phyloP scores from a whole-genome alignment of 92 coral and sea anemone genomes.

The Phenganax stokvisi region DNA sequence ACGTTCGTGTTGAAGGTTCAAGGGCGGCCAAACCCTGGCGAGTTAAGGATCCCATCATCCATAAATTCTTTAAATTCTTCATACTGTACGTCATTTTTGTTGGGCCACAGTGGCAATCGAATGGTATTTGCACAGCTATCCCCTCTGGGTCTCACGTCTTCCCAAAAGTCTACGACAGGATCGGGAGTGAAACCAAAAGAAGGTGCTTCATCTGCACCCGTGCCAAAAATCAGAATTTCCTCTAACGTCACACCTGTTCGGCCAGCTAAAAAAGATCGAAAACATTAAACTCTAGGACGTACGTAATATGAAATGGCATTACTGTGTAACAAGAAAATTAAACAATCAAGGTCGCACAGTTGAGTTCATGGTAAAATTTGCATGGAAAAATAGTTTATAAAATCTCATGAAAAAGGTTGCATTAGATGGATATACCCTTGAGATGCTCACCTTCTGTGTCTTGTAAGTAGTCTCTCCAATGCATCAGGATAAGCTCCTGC shows the following conservation, averaged over 20 bases:
- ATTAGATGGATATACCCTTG: not conserved
- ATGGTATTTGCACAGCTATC: constrained; percentile 47
- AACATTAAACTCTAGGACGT: not conserved
- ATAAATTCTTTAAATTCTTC: constrained; percentile 42
- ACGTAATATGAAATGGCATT: not conserved
- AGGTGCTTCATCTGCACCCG: constrained; percentile 35
- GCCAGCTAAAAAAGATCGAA: constrained; percentile 15
- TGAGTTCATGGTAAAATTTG: too few relatives aligned
- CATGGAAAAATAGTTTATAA: not conserved
- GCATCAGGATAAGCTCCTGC: constrained; percentile 28
- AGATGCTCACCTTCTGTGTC: constrained; percentile 21
- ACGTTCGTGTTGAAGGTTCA: not conserved
- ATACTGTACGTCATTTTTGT: constrained; percentile 30
- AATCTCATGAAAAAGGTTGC: not conserved
- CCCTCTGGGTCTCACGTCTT: constrained; percentile 43
- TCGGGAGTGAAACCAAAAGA: constrained; percentile 41
- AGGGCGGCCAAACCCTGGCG: constrained; percentile 47
- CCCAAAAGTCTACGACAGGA: constrained; percentile 37
- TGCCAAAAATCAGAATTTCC: constrained; percentile 20
- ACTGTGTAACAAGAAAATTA: too few relatives aligned
- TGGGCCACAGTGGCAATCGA: constrained; percentile 41
- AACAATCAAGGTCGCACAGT: too few relatives aligned
- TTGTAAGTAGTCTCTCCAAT: constrained; percentile 32
- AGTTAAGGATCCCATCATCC: constrained; percentile 44
- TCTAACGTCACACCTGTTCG: constrained; percentile 19